Evolutionary conservation across 2,888 invertebrate species (phyloP).

Genomic region (Petrolisthes cinctipes): DNA sequence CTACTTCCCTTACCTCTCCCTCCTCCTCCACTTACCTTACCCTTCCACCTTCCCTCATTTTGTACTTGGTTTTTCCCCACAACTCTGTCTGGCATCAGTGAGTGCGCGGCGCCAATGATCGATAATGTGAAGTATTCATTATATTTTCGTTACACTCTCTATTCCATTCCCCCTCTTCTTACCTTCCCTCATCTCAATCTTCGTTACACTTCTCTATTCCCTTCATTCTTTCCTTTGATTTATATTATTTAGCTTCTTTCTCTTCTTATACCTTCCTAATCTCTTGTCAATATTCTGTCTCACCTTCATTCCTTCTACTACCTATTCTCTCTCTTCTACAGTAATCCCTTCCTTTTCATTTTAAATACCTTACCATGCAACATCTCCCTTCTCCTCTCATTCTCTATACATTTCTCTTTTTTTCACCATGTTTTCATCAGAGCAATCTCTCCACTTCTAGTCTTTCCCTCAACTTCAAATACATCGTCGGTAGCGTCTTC

Average conservation of each 20-base stretch:
- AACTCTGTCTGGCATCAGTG: too few species aligned
- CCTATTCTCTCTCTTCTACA: not conserved
- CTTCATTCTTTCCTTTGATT: not conserved
- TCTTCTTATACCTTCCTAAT: not conserved
- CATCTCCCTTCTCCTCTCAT: not conserved
- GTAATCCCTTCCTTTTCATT: not conserved
- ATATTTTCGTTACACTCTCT: not conserved
- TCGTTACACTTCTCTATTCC: not conserved
- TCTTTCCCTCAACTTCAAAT: not conserved
- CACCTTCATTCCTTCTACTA: not conserved
- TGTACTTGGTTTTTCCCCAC: not conserved
- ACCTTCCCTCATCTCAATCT: not conserved
- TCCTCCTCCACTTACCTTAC: not conserved
- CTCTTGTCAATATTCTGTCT: not conserved
- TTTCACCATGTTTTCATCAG: not conserved
- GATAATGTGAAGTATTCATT: not conserved
- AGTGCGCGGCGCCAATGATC: too few species aligned
- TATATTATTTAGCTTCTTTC: not conserved
- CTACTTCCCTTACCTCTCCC: slow-evolving; percentile 6
- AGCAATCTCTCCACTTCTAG: not conserved
- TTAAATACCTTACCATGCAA: too few species aligned
- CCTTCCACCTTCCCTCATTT: not conserved
- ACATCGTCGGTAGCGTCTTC: not conserved
- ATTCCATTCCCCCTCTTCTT: not conserved
- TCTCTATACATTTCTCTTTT: not conserved